phyloP scores from a whole-genome alignment of 2,797 vertebrate species.

The Epinephelus coioides region DNA sequence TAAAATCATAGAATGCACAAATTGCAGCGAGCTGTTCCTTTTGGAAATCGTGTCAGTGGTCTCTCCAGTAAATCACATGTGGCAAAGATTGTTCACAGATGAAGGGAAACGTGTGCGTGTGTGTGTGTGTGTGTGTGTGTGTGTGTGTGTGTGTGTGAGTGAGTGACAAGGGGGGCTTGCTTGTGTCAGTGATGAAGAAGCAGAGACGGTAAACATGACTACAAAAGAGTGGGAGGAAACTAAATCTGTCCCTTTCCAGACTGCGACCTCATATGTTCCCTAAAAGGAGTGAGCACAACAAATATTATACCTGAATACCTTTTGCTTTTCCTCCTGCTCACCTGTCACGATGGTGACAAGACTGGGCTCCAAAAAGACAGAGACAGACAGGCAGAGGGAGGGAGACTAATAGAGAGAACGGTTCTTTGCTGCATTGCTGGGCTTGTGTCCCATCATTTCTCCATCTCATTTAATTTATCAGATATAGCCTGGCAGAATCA shows the following conservation, averaged over 20 bases:
- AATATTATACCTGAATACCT: conserved; percentile 21
- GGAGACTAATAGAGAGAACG: conserved; percentile 17
- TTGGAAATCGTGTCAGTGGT: neutral
- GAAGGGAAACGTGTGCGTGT: neutral
- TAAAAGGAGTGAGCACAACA: conserved; percentile 19
- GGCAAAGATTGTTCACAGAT: neutral
- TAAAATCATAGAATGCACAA: neutral
- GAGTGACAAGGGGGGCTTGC: neutral
- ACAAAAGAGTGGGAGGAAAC: conserved; percentile 14
- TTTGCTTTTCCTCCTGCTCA: conserved; percentile 46
- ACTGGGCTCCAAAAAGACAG: conserved; percentile 21
- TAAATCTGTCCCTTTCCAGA: conserved; percentile 8
- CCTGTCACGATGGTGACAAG: conserved; percentile 44
- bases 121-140: neutral
- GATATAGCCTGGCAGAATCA: conserved; percentile 52
- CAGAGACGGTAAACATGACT: neutral
- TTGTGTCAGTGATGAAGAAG: conserved; percentile 11
- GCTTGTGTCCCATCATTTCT: conserved; percentile 51
- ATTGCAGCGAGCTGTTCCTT: conserved; percentile 7
- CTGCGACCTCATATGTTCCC: conserved; percentile 1
- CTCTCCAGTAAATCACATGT: neutral
- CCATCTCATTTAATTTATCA: conserved; percentile 69
- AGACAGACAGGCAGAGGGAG: conserved; percentile 15
- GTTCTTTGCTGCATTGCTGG: conserved; percentile 32
- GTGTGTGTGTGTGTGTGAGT: no score